Percentiles rank a stretch among this genome's conserved stretches.
These are phyloP conservation scores for Agonopterix heracliana DNA, from an alignment of 2,888 invertebrate genomes.

Conservation along the genomic window DNA sequence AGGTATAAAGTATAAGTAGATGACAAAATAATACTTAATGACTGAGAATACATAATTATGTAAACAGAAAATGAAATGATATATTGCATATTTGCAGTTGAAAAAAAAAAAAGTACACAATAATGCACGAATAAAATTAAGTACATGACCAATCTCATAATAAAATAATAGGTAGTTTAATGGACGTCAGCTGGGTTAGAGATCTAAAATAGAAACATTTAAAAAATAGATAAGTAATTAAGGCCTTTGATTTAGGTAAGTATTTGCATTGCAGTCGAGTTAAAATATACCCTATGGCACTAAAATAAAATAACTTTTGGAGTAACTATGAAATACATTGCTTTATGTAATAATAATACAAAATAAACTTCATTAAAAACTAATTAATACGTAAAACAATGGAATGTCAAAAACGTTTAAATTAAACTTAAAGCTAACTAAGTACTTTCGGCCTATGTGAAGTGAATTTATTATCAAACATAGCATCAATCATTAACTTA, in stretches of 20 bases:
- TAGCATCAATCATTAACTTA: constrained; percentile 21
- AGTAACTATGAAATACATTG: constrained; percentile 15
- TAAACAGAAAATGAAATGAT: too few species aligned
- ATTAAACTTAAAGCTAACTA: constrained; percentile 19
- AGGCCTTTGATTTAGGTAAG: not conserved
- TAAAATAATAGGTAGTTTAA: not conserved
- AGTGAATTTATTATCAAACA: constrained; percentile 19
- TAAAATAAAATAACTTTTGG: constrained; percentile 37
- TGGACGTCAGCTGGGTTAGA: constrained; percentile 12
- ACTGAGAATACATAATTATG: too few species aligned
- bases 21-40: not conserved
- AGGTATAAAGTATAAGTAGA: constrained; percentile 9
- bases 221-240: constrained; percentile 1
- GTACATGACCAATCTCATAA: not conserved
- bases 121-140: constrained; percentile 7
- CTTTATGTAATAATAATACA: constrained; percentile 5
- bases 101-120: constrained; percentile 14
- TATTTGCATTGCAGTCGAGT: constrained; percentile 20
- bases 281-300: constrained; percentile 54
- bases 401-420: constrained; percentile 32
- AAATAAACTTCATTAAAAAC: constrained; percentile 10
- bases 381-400: constrained; percentile 17
- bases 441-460: constrained; percentile 20
- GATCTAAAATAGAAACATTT: constrained; percentile 10
- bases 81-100: not conserved